Conservation (phyloP, 23 tunicate species). For the Styela clava region DNA sequence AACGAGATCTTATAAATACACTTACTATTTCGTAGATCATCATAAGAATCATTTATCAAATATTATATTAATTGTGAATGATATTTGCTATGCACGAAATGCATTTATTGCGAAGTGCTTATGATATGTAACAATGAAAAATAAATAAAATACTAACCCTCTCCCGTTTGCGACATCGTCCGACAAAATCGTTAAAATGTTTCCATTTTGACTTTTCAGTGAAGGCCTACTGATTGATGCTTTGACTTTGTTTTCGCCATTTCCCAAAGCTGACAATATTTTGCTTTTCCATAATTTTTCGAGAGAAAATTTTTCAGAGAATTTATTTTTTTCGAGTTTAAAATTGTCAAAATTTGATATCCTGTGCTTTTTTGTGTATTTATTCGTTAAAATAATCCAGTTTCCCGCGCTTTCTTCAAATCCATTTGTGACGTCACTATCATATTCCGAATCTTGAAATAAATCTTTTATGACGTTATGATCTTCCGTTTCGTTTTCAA, state of each 20-base stretch:
- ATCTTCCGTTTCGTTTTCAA: not conserved
- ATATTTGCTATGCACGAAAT: no score
- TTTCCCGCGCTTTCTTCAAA: not conserved
- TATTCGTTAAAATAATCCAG: not conserved
- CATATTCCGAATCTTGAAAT: not conserved
- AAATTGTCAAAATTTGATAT: not conserved
- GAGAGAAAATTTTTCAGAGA: not conserved
- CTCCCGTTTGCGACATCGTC: not conserved
- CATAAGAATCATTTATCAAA: no score
- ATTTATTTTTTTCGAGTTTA: not conserved
- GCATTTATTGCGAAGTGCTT: no score
- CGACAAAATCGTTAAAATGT: not conserved
- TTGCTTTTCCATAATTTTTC: constrained; percentile 12
- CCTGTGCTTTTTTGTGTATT: constrained; percentile 7
- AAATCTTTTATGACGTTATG: not conserved
- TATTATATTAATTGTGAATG: no score
- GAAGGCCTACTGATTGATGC: not conserved
- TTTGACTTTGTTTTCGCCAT: not conserved
- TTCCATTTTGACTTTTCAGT: constrained; percentile 6
- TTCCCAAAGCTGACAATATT: not conserved
- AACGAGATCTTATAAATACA: no score
- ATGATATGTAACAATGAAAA: no score
- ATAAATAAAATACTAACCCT: no score
- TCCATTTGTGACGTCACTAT: not conserved
- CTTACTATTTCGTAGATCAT: no score